Evolutionary conservation across 2,113 vertebrate species (phyloP), one percentile per base, ranked within the genome.

Genomic region (Ibidorhyncha struthersii): DNA sequence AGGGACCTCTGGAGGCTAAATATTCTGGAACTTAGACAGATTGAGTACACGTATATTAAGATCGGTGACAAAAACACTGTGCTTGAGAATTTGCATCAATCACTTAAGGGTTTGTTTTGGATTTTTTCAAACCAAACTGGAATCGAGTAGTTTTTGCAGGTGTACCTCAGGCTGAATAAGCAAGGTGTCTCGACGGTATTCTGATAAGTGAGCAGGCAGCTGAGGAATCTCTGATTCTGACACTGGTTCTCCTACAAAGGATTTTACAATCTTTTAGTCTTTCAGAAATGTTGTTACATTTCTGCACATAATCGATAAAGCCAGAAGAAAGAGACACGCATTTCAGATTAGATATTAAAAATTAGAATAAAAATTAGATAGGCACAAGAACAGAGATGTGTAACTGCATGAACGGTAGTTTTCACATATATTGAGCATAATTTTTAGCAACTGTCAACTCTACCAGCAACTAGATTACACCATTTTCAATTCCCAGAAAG

Each of bases 131-230:
- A 65, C 7, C 27, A 43, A 71, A 63, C 12, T 40, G 15, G 13
- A 30, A 36, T 16, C 2, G 8, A 67, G 27, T 4, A 41, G 22
- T 34, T 55, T 6, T 3, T 27, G 49, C 69, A 91, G 65, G 47
- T 58, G 78, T 97, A 98, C 98, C 98, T 99, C 98, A 25, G 98
- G 98, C 30, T 98, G 95, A 61, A 98, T 92, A 93, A 99, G 98
- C 61, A 99, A 88, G 3, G 95, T 74, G 72, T 98, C 98, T 55
- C 98, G 97, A 13, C 52, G 97, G 86, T 98, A 84, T 53, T 98
- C 84, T 40, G 96, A 97, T 43, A 99, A 96, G 95, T 98, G 98
- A 53, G 89, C 65, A 32, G 98, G 98, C 77, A 99, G 94, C 38
- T 58, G 97, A 65, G 95, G 94, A 40, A 80, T 82, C 34, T 96